Conservation (phyloP, 2,888 invertebrate genomes). For the Dendrolimus pini region DNA sequence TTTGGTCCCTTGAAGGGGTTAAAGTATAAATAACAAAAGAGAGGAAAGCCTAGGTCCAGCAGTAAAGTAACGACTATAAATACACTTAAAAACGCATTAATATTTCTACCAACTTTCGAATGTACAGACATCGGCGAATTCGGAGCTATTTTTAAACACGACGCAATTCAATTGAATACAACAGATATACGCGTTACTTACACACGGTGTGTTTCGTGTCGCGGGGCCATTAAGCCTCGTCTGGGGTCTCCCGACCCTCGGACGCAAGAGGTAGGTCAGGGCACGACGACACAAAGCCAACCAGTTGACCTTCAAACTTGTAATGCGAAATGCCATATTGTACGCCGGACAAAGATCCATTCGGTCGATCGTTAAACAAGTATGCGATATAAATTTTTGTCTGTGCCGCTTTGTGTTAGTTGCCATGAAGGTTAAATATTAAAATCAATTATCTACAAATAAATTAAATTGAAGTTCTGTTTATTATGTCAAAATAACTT, state of each 20-base stretch:
- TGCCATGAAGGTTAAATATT: too few relatives aligned
- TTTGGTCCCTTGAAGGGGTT: too few relatives aligned
- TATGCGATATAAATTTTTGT: neutral
- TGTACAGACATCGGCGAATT: neutral
- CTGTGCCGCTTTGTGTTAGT: neutral
- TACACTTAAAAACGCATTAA: too few relatives aligned
- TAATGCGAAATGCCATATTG: neutral
- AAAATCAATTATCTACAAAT: too few relatives aligned
- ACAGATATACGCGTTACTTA: neutral
- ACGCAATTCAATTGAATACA: slow-evolving; percentile 5
- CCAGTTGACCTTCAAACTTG: neutral
- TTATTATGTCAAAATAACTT: too few relatives aligned
- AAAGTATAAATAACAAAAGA: too few relatives aligned
- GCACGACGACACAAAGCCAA: slow-evolving; percentile 20
- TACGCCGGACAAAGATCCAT: neutral
- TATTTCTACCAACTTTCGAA: neutral
- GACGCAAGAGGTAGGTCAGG: slow-evolving; percentile 60
- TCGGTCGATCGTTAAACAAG: neutral
- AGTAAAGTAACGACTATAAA: too few relatives aligned
- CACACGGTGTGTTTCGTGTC: slow-evolving; percentile 8
- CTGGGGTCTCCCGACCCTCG: neutral
- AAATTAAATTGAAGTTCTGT: too few relatives aligned
- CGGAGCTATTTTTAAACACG: too few relatives aligned
- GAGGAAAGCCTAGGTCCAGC: too few relatives aligned
- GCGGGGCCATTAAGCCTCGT: slow-evolving; percentile 1